Evolutionary conservation across 2,113 vertebrate genomes (phyloP).

Genomic region (Dicerorhinus sumatrensis): DNA sequence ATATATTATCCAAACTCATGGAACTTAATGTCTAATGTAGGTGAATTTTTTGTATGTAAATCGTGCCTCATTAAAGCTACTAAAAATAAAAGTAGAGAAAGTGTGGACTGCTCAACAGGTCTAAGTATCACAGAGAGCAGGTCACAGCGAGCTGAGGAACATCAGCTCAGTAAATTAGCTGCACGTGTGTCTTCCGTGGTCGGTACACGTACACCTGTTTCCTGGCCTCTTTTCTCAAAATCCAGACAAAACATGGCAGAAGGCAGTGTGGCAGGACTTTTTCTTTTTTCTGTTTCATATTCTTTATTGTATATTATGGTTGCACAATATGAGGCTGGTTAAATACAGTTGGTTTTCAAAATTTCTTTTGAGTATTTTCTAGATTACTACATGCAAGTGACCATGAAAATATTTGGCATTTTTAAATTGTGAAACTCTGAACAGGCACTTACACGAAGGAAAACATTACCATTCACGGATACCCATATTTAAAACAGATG

Average conservation of each 20-base stretch:
- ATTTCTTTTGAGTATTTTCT: slow-evolving; percentile 71
- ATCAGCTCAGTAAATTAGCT: background rate
- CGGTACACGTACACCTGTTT: fast-evolving
- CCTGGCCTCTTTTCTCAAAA: background rate
- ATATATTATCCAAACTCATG: background rate
- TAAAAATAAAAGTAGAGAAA: background rate
- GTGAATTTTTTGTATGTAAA: background rate
- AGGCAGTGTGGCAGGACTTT: too few relatives aligned
- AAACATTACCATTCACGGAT: slow-evolving; percentile 78
- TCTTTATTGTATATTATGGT: slow-evolving; percentile 84
- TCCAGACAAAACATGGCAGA: background rate
- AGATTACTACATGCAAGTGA: slow-evolving; percentile 91
- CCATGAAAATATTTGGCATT: slow-evolving; percentile 90
- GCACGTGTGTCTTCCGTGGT: fast-evolving
- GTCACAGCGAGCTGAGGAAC: background rate
- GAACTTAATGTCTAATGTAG: background rate
- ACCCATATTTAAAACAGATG: slow-evolving; percentile 63
- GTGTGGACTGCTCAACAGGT: background rate
- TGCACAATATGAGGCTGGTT: slow-evolving; percentile 87
- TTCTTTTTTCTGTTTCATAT: slow-evolving; percentile 66
- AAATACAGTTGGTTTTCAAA: slow-evolving; percentile 87
- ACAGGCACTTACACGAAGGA: slow-evolving; percentile 90
- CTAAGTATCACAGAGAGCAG: fast-evolving
- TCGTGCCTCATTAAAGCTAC: background rate
- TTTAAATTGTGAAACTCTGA: slow-evolving; percentile 84